A percentile compares a stretch with the other conserved stretches of the same genome.
phyloP scores from a whole-genome alignment of 2,797 vertebrate species.

The Hyperoplus immaculatus region DNA sequence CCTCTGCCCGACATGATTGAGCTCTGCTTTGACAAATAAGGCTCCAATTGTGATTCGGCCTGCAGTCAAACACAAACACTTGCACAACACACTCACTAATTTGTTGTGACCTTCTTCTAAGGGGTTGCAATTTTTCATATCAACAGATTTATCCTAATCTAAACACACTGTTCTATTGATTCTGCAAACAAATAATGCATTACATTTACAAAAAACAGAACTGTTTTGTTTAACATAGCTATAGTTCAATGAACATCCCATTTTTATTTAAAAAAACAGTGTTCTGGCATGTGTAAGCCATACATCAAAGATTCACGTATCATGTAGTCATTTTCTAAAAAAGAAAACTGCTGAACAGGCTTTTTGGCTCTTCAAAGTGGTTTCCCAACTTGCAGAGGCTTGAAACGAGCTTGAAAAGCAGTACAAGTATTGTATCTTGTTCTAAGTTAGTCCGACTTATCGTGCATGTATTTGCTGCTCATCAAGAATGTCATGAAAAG shows the following conservation, averaged over 20 bases:
- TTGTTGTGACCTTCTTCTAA: background rate
- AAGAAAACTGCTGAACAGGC: background rate
- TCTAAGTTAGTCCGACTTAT: conserved; percentile 14
- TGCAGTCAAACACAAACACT: conserved; percentile 13
- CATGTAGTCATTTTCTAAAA: background rate
- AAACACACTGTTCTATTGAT: background rate
- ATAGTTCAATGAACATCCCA: background rate
- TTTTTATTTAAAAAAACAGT: background rate
- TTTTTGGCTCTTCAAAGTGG: background rate
- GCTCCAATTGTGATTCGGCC: conserved; percentile 2
- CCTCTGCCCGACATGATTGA: conserved; percentile 19
- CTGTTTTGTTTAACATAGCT: no score
- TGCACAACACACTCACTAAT: conserved; percentile 11
- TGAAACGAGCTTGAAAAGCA: background rate
- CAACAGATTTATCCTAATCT: background rate
- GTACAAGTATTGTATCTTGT: background rate
- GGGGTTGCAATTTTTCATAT: background rate
- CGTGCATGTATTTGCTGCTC: background rate
- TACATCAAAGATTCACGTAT: conserved; percentile 8
- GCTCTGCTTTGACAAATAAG: conserved; percentile 35
- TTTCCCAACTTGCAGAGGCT: conserved; percentile 4
- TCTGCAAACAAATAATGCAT: background rate
- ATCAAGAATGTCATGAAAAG: no score
- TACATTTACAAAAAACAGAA: no score
- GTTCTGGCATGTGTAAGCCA: conserved; percentile 1